These are phyloP conservation scores for Mesocricetus auratus DNA, from an alignment of 2,113 vertebrate species.

Conservation along the genomic window DNA sequence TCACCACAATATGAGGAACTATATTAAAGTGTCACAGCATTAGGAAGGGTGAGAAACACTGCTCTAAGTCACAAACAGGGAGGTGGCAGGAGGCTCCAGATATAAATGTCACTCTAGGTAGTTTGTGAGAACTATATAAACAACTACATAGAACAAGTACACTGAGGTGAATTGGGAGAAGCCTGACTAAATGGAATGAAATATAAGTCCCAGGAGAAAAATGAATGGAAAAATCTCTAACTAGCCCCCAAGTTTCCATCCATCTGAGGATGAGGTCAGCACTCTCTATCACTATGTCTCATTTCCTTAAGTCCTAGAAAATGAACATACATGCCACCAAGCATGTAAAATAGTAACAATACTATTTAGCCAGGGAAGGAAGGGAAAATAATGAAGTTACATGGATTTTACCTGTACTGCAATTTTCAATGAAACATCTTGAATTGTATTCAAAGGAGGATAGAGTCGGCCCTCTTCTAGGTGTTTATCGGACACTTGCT, in stretches of 20 bases:
- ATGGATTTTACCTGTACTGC: constrained; percentile 92
- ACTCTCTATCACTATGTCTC: background rate
- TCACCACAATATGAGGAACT: background rate
- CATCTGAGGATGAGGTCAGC: background rate
- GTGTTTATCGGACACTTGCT: constrained; percentile 93
- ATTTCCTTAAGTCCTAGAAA: background rate
- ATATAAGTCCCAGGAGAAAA: background rate
- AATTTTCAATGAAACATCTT: constrained; percentile 92
- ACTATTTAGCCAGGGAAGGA: background rate
- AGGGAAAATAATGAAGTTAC: background rate
- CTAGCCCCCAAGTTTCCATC: background rate
- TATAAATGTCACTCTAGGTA: background rate
- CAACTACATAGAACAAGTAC: background rate
- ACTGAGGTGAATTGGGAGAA: background rate
- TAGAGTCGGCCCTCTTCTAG: constrained; percentile 95
- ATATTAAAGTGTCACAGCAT: background rate
- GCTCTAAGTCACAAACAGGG: background rate
- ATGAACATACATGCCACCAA: background rate
- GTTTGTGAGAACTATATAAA: background rate
- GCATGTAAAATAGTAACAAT: background rate
- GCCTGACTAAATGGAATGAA: background rate
- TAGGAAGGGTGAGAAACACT: background rate
- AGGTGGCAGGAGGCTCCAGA: background rate
- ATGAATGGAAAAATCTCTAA: background rate
- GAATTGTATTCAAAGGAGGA: constrained; percentile 94